phyloP scores from a whole-genome alignment of 2,113 vertebrate species.

The Saguinus imperator region DNA sequence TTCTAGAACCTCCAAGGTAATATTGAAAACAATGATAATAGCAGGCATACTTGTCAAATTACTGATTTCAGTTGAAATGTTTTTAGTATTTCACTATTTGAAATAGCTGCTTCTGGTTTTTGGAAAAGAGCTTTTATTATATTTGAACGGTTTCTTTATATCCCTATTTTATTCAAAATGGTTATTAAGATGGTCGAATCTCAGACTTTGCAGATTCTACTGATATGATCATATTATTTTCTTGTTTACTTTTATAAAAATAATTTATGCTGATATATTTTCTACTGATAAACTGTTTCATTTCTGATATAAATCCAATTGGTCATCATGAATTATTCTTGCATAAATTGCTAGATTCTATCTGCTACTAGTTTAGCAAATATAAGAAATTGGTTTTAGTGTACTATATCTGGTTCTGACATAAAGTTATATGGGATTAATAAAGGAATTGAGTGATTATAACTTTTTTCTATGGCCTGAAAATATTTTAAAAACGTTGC shows the following conservation, averaged over 20 bases:
- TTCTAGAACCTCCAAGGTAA: background rate
- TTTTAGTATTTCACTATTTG: constrained; percentile 2
- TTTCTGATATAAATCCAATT: background rate
- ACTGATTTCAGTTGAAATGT: constrained; percentile 23
- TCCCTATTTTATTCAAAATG: background rate
- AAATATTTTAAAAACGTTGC: background rate
- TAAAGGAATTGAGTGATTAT: background rate
- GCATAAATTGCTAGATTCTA: background rate
- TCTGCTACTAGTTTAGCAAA: background rate
- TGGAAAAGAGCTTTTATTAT: background rate
- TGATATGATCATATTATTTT: background rate
- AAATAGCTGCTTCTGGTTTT: background rate
- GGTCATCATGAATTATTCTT: background rate
- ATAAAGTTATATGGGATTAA: background rate
- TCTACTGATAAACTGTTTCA: background rate
- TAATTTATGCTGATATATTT: background rate
- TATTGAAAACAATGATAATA: background rate
- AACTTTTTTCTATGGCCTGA: background rate
- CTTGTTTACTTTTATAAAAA: constrained; percentile 7
- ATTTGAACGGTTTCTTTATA: background rate
- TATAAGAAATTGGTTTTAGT: background rate
- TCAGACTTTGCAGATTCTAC: background rate
- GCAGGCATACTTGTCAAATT: background rate
- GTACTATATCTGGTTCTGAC: background rate
- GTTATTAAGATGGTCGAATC: background rate